Evolutionary conservation across 2,797 vertebrate genomes (phyloP).

Genomic region (Periparus ater): DNA sequence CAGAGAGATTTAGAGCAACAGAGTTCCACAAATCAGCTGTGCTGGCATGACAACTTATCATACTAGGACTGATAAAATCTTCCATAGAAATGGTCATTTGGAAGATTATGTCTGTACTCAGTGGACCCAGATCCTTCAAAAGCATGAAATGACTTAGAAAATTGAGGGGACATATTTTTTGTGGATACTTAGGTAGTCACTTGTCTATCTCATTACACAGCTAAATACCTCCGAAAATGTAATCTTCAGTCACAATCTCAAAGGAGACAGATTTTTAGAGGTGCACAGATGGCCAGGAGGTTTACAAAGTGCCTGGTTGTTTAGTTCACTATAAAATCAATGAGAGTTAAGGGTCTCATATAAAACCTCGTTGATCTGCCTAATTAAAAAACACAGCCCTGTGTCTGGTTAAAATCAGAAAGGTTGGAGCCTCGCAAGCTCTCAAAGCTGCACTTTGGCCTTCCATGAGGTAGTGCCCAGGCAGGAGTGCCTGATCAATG

Average conservation of each 20-base stretch:
- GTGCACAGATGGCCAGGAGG: not conserved
- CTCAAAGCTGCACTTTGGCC: not conserved
- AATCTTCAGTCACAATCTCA: not conserved
- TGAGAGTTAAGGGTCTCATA: not conserved
- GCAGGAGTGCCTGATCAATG: not conserved
- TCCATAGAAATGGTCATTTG: not conserved
- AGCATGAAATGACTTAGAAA: not conserved
- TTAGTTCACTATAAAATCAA: constrained; percentile 4
- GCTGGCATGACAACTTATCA: not conserved
- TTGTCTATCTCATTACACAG: not conserved
- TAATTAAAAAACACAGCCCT: not conserved
- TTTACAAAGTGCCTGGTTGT: not conserved
- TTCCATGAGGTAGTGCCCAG: not conserved
- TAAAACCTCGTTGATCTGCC: not conserved
- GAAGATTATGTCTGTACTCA: not conserved
- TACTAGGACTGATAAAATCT: not conserved
- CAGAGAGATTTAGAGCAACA: not conserved
- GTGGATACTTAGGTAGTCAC: not conserved
- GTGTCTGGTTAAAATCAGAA: not conserved
- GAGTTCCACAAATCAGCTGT: not conserved
- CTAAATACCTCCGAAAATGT: constrained; percentile 23
- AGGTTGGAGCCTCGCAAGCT: not conserved
- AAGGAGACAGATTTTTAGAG: constrained; percentile 20
- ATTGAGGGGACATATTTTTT: not conserved
- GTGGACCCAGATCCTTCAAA: not conserved